Evolutionary conservation across 2,888 invertebrate genomes (phyloP).

Genomic region (Ligdia adustata): DNA sequence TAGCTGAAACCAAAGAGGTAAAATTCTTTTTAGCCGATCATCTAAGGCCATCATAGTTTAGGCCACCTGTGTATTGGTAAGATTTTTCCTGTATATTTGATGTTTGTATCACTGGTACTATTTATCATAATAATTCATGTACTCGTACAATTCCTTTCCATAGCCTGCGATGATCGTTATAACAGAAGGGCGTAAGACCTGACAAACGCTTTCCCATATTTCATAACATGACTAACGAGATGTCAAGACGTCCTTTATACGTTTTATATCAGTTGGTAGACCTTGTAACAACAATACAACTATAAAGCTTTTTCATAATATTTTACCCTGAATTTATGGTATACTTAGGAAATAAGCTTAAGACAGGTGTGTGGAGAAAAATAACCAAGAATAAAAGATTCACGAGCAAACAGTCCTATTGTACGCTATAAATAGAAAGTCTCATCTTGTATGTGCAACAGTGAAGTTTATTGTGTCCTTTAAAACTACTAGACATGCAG

Average conservation of each 20-base stretch:
- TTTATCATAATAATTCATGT: slow-evolving; percentile 17
- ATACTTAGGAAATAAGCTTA: slow-evolving; percentile 2
- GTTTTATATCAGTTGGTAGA: too few relatives aligned
- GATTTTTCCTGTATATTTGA: too few relatives aligned
- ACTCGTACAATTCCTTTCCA: slow-evolving; percentile 24
- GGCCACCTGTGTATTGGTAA: too few relatives aligned
- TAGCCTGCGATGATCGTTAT: slow-evolving; percentile 31
- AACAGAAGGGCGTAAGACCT: slow-evolving; percentile 41
- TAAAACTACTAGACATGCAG: too few relatives aligned
- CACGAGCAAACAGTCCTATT: not conserved
- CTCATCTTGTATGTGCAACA: too few relatives aligned
- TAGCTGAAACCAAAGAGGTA: too few relatives aligned
- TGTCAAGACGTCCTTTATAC: slow-evolving; percentile 7
- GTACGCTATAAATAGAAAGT: too few relatives aligned
- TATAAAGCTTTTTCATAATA: slow-evolving; percentile 8
- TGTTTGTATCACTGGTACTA: slow-evolving; percentile 15
- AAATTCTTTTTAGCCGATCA: too few relatives aligned
- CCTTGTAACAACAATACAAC: slow-evolving; percentile 2
- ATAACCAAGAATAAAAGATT: not conserved
- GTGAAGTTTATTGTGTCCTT: too few relatives aligned
- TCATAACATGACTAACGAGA: slow-evolving; percentile 25
- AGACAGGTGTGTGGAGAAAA: not conserved
- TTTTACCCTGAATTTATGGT: slow-evolving; percentile 9
- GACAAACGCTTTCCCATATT: slow-evolving; percentile 53
- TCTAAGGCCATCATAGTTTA: too few relatives aligned